These are phyloP conservation scores for Sympetrum striolatum DNA, from an alignment of 2,888 invertebrate genomes.

Conservation along the genomic window DNA sequence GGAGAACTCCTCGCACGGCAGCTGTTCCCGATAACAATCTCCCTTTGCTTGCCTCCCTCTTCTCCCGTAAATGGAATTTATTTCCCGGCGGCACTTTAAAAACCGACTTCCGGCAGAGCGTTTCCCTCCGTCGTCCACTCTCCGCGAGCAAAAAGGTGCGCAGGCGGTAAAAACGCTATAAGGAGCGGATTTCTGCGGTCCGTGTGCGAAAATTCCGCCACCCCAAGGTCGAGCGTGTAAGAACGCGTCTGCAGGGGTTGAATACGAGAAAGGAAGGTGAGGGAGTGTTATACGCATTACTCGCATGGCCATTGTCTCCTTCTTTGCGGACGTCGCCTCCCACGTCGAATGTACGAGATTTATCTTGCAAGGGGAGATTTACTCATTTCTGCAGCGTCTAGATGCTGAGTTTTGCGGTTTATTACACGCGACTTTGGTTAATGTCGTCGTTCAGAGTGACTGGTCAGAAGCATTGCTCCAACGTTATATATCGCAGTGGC, in stretches of 20 bases:
- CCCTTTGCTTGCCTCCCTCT: not conserved
- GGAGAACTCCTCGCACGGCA: not conserved
- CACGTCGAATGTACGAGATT: too few species aligned
- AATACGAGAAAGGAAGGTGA: not conserved
- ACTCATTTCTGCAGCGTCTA: too few species aligned
- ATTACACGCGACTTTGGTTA: too few species aligned
- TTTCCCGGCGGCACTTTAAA: not conserved
- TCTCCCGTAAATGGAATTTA: not conserved
- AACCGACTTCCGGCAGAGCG: not conserved
- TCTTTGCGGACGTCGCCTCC: too few species aligned
- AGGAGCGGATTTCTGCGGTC: not conserved
- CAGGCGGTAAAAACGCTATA: not conserved
- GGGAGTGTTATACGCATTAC: too few species aligned
- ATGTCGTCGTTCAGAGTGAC: too few species aligned
- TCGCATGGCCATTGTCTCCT: too few species aligned
- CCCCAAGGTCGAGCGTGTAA: not conserved
- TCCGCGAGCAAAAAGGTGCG: not conserved
- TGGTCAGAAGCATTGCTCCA: too few species aligned
- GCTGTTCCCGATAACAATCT: not conserved
- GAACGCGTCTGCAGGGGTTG: not conserved
- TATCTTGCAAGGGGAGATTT: too few species aligned
- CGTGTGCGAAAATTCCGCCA: not conserved
- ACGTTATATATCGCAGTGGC: too few species aligned
- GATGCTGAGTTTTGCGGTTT: too few species aligned
- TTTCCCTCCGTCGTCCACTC: not conserved